Conservation (phyloP, 2,113 vertebrate species). For the Colaptes auratus region DNA sequence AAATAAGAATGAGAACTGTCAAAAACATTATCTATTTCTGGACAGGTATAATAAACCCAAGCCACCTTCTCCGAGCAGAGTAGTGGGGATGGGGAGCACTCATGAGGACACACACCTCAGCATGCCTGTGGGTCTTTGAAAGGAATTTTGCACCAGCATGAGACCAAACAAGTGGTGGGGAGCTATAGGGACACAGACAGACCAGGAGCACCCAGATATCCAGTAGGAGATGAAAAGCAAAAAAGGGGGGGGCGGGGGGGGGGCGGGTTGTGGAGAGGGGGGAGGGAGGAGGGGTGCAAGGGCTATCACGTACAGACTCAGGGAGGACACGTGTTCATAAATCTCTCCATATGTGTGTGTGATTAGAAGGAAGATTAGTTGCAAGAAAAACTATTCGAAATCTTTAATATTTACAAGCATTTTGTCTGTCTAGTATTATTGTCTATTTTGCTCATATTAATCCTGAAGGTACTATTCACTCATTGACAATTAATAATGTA, state of each 20-base stretch:
- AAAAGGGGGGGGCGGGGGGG: too few species aligned
- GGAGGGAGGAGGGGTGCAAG: too few species aligned
- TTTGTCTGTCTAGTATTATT: neutral
- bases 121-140: neutral
- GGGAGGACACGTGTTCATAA: neutral
- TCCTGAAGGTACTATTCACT: neutral
- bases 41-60: neutral
- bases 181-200: neutral
- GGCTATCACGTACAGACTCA: fast-evolving
- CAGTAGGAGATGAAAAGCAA: neutral
- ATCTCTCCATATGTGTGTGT: neutral
- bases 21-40: neutral
- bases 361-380: neutral
- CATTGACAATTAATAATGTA: neutral
- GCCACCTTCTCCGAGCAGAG: neutral
- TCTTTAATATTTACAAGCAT: neutral
- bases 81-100: neutral
- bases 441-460: neutral
- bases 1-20: neutral
- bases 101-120: fast-evolving
- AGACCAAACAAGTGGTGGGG: too few species aligned
- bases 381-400: neutral
- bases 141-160: neutral
- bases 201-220: neutral
- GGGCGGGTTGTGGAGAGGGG: too few species aligned